phyloP scores from a whole-genome alignment of 2,113 vertebrate species.

The Malurus alboscapulatus region DNA sequence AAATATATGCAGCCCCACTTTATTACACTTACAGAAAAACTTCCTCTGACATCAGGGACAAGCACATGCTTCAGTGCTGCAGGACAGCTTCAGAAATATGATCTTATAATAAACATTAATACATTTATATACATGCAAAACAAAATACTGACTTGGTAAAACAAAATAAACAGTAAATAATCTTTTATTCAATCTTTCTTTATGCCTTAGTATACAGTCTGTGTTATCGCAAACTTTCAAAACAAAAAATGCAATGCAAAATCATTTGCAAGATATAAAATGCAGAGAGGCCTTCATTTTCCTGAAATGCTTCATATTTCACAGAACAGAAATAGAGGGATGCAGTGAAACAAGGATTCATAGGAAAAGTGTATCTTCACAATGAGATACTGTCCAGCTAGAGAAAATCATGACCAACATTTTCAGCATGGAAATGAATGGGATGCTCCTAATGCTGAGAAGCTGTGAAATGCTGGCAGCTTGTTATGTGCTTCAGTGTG shows the following conservation, averaged over 20 bases:
- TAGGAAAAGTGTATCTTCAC: neutral
- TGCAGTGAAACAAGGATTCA: neutral
- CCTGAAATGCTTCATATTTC: neutral
- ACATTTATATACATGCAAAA: neutral
- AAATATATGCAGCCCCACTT: neutral
- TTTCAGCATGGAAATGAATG: neutral
- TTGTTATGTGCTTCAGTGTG: neutral
- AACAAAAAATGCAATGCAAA: neutral
- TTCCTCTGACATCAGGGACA: neutral
- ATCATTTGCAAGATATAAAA: neutral
- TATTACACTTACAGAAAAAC: neutral
- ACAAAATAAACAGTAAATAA: conserved; percentile 13
- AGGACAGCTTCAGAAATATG: conserved; percentile 1
- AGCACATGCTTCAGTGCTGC: neutral
- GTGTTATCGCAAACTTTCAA: neutral
- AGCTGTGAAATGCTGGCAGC: neutral
- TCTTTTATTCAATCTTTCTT: conserved; percentile 11
- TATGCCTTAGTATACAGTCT: neutral
- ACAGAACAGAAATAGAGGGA: neutral
- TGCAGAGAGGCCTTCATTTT: neutral
- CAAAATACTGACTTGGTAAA: neutral
- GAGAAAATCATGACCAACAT: neutral
- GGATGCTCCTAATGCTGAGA: neutral
- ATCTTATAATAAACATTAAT: neutral
- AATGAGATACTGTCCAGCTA: neutral